Conservation (phyloP, 2,113 vertebrate genomes). For the Pseudonaja textilis region DNA sequence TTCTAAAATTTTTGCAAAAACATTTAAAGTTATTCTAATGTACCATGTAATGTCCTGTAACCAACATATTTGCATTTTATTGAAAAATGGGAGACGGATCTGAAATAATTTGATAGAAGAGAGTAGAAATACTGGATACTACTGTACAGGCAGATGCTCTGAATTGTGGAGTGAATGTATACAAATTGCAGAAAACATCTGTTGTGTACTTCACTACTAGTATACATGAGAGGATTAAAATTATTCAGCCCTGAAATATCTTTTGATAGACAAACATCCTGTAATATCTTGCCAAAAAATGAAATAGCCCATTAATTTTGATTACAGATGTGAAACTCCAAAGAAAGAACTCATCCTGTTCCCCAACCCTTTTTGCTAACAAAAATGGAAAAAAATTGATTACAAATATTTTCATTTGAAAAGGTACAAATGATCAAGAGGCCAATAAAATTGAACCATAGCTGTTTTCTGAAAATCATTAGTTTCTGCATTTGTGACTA, state of each 20-base stretch:
- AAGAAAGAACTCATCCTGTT: background rate
- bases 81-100: background rate
- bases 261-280: background rate
- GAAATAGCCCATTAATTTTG: background rate
- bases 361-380: background rate
- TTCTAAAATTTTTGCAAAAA: background rate
- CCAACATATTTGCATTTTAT: background rate
- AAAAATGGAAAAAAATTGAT: background rate
- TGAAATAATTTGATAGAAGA: background rate
- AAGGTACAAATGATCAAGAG: background rate
- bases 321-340: background rate
- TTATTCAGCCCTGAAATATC: background rate
- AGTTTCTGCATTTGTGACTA: no score
- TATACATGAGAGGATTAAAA: background rate
- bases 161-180: background rate
- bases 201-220: background rate
- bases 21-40: background rate
- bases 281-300: background rate
- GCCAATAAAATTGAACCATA: background rate
- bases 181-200: background rate
- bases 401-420: background rate
- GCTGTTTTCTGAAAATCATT: no score
- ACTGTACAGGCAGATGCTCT: background rate
- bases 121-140: background rate
- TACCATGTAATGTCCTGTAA: background rate